Evolutionary conservation across 2,888 invertebrate species (phyloP), one percentile per base, ranked within the genome.

Genomic region (Maniola hyperantus): DNA sequence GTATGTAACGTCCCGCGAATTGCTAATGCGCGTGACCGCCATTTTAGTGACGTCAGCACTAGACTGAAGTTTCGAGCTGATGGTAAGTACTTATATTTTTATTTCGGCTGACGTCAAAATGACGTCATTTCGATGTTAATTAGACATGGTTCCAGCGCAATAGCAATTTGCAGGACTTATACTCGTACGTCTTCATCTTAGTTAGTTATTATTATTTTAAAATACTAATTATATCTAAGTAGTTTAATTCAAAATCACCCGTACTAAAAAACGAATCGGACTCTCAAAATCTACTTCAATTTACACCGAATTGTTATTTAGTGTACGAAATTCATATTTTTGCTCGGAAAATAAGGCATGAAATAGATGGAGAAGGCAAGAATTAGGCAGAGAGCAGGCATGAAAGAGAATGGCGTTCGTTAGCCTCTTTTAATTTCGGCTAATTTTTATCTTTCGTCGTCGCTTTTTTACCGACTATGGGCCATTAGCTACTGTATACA

Each of bases 401-500:
- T 72, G 72, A 64, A 73, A 71, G 73, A 87, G 90, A 92, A 92
- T 91, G 82, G 88, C 82, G 83, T 91, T 92, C 92, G 90, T 91
- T 92, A 91, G 91, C 83, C 83, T 85, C 84, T 91, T 91, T 92
- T 92, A 92, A 93, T 93, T 92, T 92, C 87, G 88, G 89, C 92
- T 93, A 93, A 92, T 92, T 93, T 91, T 92, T 90, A 91, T 92
- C 92, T 91, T 81, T 80, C 76, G 83, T 78, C 84, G 83, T 79
- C 81, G 82, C 84, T 86, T 91, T 92, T 92, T 92, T 92, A 85
- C 83, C 77, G 76, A 84, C 85, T 83, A 85, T 84, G 83, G 82
- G 77, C 90, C 91, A 91, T 91, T 91, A 91, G 88, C 85, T 83
- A 71, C 71, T 58, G 67, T 13, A n/a, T 18, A 70, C 4, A 2